A percentile compares a stretch with the other conserved stretches of the same genome.
These are phyloP conservation scores for Cyanoramphus novaezelandiae DNA, from an alignment of 2,113 vertebrate species.

Conservation along the genomic window DNA sequence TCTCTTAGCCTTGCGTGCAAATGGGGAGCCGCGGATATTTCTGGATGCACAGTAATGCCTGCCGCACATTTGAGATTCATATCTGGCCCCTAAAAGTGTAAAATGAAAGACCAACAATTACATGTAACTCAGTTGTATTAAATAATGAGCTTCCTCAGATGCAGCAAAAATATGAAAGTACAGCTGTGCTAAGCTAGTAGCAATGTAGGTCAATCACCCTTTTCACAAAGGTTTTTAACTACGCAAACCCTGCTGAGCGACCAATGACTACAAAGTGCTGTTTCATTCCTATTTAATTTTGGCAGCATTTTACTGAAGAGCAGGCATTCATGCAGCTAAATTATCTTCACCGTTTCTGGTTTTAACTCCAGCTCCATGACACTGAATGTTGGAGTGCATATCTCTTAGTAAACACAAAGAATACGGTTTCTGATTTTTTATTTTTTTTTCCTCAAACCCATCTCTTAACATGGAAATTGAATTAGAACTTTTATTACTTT, in stretches of 20 bases:
- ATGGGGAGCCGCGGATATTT: not conserved
- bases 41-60: not conserved
- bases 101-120: constrained; percentile 62
- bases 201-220: constrained; percentile 77
- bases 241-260: constrained; percentile 70
- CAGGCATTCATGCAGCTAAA: constrained; percentile 71
- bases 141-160: constrained; percentile 73
- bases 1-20: not conserved
- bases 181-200: constrained; percentile 71
- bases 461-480: constrained; percentile 61
- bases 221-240: constrained; percentile 77
- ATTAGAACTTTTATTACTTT: constrained; percentile 62
- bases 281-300: constrained; percentile 76
- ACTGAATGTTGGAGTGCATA: constrained; percentile 53
- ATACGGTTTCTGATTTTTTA: not conserved
- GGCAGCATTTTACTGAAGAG: constrained; percentile 73
- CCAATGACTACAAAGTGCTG: constrained; percentile 76
- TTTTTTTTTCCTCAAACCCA: not conserved
- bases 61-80: not conserved
- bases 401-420: constrained; percentile 69
- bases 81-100: constrained; percentile 55
- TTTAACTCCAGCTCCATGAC: constrained; percentile 61
- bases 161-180: constrained; percentile 68
- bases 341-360: constrained; percentile 66
- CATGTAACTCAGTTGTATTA: constrained; percentile 69